Evolutionary conservation across 2,888 invertebrate genomes (phyloP).

Genomic region (Stenichneumon culpator): DNA sequence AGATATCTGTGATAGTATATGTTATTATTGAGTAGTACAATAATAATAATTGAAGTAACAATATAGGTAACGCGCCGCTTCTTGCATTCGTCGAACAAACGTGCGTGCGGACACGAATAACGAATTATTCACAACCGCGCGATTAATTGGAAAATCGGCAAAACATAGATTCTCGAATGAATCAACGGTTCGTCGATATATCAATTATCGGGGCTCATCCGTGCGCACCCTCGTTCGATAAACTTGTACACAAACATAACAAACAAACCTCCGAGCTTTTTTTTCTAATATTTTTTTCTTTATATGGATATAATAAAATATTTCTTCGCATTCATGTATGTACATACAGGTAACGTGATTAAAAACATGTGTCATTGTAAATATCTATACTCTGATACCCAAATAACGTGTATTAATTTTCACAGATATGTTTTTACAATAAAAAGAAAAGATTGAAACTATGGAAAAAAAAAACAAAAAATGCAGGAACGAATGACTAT

Average conservation of each 20-base stretch:
- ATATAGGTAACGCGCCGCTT: background rate
- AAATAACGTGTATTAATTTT: conserved; percentile 39
- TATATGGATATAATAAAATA: conserved; percentile 39
- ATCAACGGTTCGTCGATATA: background rate
- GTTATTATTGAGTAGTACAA: background rate
- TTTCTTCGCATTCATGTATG: conserved; percentile 34
- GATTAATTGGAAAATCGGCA: background rate
- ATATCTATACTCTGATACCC: conserved; percentile 28
- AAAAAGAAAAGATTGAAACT: background rate
- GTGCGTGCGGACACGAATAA: background rate
- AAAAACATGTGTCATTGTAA: conserved; percentile 52
- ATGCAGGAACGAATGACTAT: conserved; percentile 3
- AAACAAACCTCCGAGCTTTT: background rate
- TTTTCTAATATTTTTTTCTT: conserved; percentile 31
- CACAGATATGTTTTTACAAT: conserved; percentile 54
- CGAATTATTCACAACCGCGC: background rate
- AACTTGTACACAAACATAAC: conserved; percentile 14
- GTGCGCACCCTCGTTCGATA: background rate
- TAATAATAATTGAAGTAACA: background rate
- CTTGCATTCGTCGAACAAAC: background rate
- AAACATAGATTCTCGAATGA: background rate
- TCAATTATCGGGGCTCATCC: background rate
- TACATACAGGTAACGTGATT: conserved; percentile 40
- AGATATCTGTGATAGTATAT: conserved; percentile 71
- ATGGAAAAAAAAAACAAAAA: background rate